Percentiles rank a stretch among this genome's conserved stretches.
These are phyloP conservation scores for Hassar affinis DNA, from an alignment of 2,113 vertebrate genomes.

Conservation along the genomic window DNA sequence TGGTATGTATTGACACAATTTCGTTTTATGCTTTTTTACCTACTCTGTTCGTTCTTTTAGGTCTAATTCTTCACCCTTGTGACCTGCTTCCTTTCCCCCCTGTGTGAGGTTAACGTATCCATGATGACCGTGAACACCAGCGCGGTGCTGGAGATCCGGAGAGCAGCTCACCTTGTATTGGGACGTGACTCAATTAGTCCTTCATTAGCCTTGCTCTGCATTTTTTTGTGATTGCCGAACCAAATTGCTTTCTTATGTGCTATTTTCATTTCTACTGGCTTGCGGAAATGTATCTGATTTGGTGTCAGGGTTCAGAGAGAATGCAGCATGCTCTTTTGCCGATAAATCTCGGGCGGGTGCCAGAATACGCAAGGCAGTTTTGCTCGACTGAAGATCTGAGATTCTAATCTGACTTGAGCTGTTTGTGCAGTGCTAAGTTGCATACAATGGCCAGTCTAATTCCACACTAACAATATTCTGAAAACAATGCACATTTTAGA, in stretches of 20 bases:
- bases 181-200: slow-evolving; percentile 65
- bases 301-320: slow-evolving; percentile 50
- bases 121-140: slow-evolving; percentile 56
- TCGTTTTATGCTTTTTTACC: slow-evolving; percentile 13
- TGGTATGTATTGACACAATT: slow-evolving; percentile 64
- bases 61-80: slow-evolving; percentile 68
- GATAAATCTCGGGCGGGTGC: slow-evolving; percentile 41
- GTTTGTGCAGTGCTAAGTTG: slow-evolving; percentile 34
- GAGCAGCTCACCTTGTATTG: slow-evolving; percentile 50
- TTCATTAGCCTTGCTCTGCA: slow-evolving; percentile 49
- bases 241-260: slow-evolving; percentile 76
- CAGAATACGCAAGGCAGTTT: slow-evolving; percentile 36
- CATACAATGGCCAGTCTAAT: slow-evolving; percentile 16
- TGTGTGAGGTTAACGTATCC: slow-evolving; percentile 69
- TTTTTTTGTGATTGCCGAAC: slow-evolving; percentile 60
- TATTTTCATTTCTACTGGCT: slow-evolving; percentile 54
- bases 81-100: slow-evolving; percentile 64
- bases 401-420: slow-evolving; percentile 35
- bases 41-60: slow-evolving; percentile 26
- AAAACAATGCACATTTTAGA: not conserved
- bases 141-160: slow-evolving; percentile 41
- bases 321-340: slow-evolving; percentile 36
- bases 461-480: not conserved
- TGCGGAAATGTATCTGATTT: slow-evolving; percentile 59
- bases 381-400: slow-evolving; percentile 23